Base-by-base conservation (phyloP, 2,888 invertebrate genomes). In the Aproaerema taeniolella region DNA sequence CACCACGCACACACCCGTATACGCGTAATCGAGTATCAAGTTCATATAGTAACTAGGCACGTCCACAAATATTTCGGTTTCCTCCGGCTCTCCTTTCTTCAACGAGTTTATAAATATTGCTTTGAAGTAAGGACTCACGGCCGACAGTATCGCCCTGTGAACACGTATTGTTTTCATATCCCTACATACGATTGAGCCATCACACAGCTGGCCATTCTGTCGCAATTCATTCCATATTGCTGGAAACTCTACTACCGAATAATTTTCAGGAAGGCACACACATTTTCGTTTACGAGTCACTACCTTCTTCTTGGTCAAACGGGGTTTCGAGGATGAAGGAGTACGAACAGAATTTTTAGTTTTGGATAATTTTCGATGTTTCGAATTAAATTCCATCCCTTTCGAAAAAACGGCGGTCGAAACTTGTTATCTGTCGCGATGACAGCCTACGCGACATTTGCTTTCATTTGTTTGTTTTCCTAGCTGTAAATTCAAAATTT, bases 71-170 rank as follows among this genome's bases (percentile, higher is more conserved):
- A 92, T 89, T 66, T 90, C 88, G 1, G 81, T 89, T 50, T 87
- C 88, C 60, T 91, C 91, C 35, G 87, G 86, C 52, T 88, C 83
- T 38, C 88, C 90, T 54, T 88, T 86, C 53, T 89, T 89, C 47
- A 91, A 76, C 9, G 90, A 90, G 68, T 91, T 92, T 40, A 91
- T 90, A 70, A 93, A 92, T 49, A 92, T 85, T 0, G 91, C 91
- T 74, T 89, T 90, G 70, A 93, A 93, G 73, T 92, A 93, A 13
- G 92, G 91, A 75, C 93, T 93, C 31, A 89, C 90, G 17, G 92
- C 91, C 16, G 92, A 91, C 38, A 94, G 75, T 52, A 93, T 91
- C 10, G 90, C 91, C 43, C 93, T 86, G 59, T 93, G 93, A 33
- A 92, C 87, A 50, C 88, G 85, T 60, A 92, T 91, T 34, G 88